phyloP scores from a whole-genome alignment of 2,888 invertebrate genomes.

The Folsomia candida region DNA sequence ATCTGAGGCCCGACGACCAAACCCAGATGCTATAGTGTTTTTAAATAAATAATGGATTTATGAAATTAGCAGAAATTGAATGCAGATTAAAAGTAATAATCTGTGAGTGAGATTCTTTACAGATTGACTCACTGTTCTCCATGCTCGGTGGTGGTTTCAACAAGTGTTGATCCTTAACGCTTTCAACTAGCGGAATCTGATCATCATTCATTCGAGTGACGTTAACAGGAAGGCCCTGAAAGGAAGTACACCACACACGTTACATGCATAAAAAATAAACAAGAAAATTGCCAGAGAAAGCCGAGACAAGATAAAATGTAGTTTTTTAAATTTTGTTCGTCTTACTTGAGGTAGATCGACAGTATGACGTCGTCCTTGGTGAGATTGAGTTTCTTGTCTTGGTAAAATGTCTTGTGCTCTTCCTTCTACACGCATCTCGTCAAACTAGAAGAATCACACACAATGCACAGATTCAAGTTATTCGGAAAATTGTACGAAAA shows the following conservation, averaged over 20 bases:
- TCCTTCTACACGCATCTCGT: conserved; percentile 48
- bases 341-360: conserved; percentile 50
- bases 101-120: too few species aligned
- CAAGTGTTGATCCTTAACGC: conserved; percentile 88
- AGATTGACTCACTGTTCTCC: conserved; percentile 67
- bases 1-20: conserved; percentile 89
- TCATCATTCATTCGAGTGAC: conserved; percentile 41
- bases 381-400: conserved; percentile 40
- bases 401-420: conserved; percentile 35
- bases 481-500: too few species aligned
- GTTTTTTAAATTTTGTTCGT: neutral
- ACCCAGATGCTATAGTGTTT: conserved; percentile 68
- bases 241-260: too few species aligned
- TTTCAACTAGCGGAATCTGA: conserved; percentile 53
- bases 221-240: conserved; percentile 47
- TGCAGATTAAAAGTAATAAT: too few species aligned
- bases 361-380: conserved; percentile 50
- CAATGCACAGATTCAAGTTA: too few species aligned
- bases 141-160: conserved; percentile 68
- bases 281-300: neutral
- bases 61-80: too few species aligned
- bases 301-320: too few species aligned
- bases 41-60: too few species aligned
- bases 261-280: neutral
- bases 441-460: conserved; percentile 49